Conservation (phyloP, 2,113 vertebrate genomes). For the Callaeas wilsoni region DNA sequence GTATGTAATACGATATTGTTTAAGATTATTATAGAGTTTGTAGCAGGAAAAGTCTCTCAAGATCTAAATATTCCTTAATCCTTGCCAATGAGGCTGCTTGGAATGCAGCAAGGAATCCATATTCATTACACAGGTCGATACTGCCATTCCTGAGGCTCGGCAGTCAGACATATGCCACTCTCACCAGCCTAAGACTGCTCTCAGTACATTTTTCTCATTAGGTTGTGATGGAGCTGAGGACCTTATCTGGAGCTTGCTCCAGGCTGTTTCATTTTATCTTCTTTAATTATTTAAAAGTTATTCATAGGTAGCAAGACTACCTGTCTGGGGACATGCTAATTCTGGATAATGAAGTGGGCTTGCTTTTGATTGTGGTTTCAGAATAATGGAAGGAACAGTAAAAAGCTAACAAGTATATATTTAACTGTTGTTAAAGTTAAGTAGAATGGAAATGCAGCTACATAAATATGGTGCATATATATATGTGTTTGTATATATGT, state of each 20-base stretch:
- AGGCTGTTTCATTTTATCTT: constrained; percentile 4
- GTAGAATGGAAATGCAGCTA: neutral
- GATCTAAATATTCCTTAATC: neutral
- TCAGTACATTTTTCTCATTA: neutral
- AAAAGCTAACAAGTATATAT: neutral
- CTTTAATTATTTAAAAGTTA: constrained; percentile 19
- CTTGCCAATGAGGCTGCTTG: neutral
- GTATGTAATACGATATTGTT: neutral
- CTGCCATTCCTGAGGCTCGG: neutral
- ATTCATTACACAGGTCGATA: neutral
- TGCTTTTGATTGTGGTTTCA: neutral
- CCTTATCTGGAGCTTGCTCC: neutral
- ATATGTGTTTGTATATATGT: neutral
- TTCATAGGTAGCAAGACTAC: neutral
- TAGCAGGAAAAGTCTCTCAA: neutral
- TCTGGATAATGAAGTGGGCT: neutral
- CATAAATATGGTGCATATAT: neutral
- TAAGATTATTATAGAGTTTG: neutral
- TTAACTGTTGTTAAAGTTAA: neutral
- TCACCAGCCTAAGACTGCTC: neutral
- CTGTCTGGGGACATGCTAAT: neutral
- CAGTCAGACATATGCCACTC: neutral
- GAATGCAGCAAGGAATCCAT: neutral
- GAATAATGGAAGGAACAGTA: neutral
- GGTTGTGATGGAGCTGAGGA: neutral